phyloP scores from a whole-genome alignment of 2,797 vertebrate genomes.

The Distichodus sexfasciatus region DNA sequence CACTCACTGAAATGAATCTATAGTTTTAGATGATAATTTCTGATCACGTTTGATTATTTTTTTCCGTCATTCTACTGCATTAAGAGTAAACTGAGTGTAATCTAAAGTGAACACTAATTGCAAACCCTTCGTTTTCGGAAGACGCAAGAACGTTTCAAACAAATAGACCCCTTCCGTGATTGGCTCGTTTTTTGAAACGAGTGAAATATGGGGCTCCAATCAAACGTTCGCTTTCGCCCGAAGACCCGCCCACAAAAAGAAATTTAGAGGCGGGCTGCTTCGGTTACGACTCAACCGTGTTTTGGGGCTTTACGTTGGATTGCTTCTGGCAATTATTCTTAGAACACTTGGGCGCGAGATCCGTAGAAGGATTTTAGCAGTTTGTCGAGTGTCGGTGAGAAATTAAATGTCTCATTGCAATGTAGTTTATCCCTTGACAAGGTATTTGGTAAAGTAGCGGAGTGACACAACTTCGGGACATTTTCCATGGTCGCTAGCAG shows the following conservation, averaged over 20 bases:
- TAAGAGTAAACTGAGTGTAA: too few relatives aligned
- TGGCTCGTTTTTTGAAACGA: conserved; percentile 15
- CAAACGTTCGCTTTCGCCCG: background rate
- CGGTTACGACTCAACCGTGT: conserved; percentile 52
- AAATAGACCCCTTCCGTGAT: conserved; percentile 18
- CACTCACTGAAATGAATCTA: too few relatives aligned
- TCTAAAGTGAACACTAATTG: too few relatives aligned
- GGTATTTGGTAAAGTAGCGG: background rate
- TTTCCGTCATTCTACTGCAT: too few relatives aligned
- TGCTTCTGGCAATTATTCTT: too few relatives aligned
- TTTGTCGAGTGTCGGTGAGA: background rate
- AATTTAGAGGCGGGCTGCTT: conserved; percentile 72
- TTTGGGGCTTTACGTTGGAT: conserved; percentile 46
- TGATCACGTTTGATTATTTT: too few relatives aligned
- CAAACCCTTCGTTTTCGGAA: background rate
- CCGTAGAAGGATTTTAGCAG: background rate
- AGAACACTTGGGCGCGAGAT: too few relatives aligned
- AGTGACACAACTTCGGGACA: conserved; percentile 2
- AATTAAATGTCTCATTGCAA: background rate
- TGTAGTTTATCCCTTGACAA: background rate
- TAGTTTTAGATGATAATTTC: too few relatives aligned
- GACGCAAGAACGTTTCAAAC: conserved; percentile 20
- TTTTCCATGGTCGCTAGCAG: conserved; percentile 12
- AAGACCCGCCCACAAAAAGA: conserved; percentile 53
- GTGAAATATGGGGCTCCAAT: conserved; percentile 57